phyloP scores from a whole-genome alignment of 2,113 vertebrate genomes.

The Sardina pilchardus region DNA sequence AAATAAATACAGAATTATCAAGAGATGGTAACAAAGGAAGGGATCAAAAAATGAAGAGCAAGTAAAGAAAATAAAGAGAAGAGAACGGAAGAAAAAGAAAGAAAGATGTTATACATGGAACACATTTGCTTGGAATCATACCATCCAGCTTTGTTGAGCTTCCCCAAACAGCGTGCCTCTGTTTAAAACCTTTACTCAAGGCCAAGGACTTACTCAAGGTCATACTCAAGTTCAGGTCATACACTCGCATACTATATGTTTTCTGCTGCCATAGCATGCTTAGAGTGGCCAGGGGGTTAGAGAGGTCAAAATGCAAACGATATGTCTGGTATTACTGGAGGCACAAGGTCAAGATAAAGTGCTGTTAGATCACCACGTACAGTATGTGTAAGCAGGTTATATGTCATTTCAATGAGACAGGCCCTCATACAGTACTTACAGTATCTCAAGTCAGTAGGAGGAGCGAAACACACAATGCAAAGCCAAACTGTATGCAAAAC shows the following conservation, averaged over 20 bases:
- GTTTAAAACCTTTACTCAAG: background rate
- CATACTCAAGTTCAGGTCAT: background rate
- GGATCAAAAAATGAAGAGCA: background rate
- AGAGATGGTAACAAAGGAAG: background rate
- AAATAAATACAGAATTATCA: background rate
- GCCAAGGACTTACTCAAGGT: background rate
- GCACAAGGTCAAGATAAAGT: background rate
- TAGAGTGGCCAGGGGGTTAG: background rate
- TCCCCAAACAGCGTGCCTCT: background rate
- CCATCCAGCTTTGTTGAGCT: background rate
- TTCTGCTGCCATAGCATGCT: slow-evolving; percentile 13
- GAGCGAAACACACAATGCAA: background rate
- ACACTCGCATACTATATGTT: slow-evolving; percentile 13
- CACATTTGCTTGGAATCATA: background rate
- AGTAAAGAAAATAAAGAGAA: background rate
- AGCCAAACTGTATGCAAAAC: background rate
- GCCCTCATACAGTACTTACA: background rate
- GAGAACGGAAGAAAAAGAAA: background rate
- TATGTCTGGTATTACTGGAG: background rate
- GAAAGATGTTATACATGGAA: background rate
- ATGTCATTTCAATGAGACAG: background rate
- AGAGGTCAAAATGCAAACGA: slow-evolving; percentile 25
- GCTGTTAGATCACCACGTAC: background rate
- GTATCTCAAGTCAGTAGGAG: background rate
- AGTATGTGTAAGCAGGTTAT: background rate